Conservation (phyloP, 1,140 invertebrate species). For the Psix sp. region DNA sequence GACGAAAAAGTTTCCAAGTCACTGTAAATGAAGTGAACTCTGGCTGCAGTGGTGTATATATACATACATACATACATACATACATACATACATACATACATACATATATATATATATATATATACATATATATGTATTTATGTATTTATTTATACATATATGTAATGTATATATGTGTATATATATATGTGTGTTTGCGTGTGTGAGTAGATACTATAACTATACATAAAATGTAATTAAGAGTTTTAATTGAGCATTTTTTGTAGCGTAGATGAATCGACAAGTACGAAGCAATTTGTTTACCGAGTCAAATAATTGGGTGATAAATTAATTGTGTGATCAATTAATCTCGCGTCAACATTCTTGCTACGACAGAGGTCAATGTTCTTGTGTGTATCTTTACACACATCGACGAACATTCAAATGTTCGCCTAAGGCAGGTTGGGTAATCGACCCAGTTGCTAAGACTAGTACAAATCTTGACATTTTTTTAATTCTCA, state of each 20-base stretch:
- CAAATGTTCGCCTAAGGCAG: slow-evolving; percentile 48
- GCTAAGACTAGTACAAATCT: slow-evolving; percentile 42
- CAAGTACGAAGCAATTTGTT: background rate
- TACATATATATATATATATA: too few relatives aligned
- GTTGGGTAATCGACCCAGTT: slow-evolving; percentile 51
- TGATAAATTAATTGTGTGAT: slow-evolving; percentile 3
- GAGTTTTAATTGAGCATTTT: too few relatives aligned
- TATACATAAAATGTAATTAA: too few relatives aligned
- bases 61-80: too few relatives aligned
- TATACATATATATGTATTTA: too few relatives aligned
- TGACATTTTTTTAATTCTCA: slow-evolving; percentile 44
- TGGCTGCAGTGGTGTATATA: too few relatives aligned
- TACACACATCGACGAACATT: slow-evolving; percentile 37
- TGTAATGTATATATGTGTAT: too few relatives aligned
- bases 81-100: too few relatives aligned
- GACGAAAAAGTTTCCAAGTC: slow-evolving; percentile 9
- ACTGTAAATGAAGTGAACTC: slow-evolving; percentile 4
- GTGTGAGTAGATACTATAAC: too few relatives aligned
- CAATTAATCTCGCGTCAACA: slow-evolving; percentile 17
- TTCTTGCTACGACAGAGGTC: slow-evolving; percentile 25
- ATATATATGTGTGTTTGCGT: too few relatives aligned
- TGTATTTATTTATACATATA: too few relatives aligned
- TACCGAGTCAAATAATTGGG: background rate
- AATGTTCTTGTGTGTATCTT: slow-evolving; percentile 26
- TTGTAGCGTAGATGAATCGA: slow-evolving; percentile 2